Evolutionary conservation across 2,888 invertebrate genomes (phyloP), one percentile per base, ranked within the genome.

Genomic region (Sinohyriopsis cumingii): DNA sequence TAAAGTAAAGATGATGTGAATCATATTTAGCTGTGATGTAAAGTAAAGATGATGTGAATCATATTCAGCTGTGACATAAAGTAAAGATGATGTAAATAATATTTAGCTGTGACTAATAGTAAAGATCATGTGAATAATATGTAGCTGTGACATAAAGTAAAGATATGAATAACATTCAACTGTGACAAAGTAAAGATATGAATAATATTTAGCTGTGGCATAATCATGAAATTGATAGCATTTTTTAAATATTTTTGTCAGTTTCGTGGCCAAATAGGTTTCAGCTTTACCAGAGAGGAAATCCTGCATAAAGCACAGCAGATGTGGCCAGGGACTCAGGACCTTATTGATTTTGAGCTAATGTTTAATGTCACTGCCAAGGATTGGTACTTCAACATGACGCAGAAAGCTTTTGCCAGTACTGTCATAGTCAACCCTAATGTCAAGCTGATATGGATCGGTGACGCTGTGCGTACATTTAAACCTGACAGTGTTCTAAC

Each of bases 401-500:
- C 89, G 59, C 81, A 90, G 62, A 84, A 82, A 6, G 98, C 98
- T 0, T 96, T 94, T 91, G 95, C 97, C 20, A 94, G 94, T 72
- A 95, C 97, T 0, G 92, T 96, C 79, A 94, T 98, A 65, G 96
- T 94, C 88, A 96, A 96, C 91, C 96, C 96, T 0, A 95, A 95
- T 12, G 92, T 97, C 12, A 93, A 93, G 67, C 92, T 98, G 1
- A 92, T 93, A 56, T 96, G 98, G 90, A 92, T 98, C 3, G 98
- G 98, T 0, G 96, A 95, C 55, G 93, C 94, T 0, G 95, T 98
- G 12, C 96, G 98, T 90, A 94, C 98, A 22, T 98, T 98, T 91
- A 98, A 98, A 89, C 98, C 98, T 0, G 93, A 95, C 15, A 97
- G 98, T 95, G 96, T 97, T 0, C 95, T 96, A 84, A 94, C 94